These are phyloP conservation scores for Chelon labrosus DNA, from an alignment of 2,797 vertebrate genomes.

Conservation along the genomic window DNA sequence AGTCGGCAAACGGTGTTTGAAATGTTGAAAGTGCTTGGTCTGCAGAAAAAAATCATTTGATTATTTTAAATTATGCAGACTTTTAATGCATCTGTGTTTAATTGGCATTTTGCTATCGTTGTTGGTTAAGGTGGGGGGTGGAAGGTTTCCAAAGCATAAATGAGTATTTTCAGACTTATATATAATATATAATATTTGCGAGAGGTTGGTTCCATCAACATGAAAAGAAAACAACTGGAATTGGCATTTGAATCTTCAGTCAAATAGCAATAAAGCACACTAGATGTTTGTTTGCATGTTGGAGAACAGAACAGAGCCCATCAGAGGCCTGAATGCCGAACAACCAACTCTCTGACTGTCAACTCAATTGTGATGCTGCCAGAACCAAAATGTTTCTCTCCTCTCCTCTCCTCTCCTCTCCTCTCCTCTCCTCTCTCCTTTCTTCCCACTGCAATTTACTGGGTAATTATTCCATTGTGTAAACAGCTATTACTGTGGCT, in stretches of 20 bases:
- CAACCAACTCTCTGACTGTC: conserved; percentile 54
- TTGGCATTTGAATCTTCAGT: conserved; percentile 49
- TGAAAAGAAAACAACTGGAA: conserved; percentile 11
- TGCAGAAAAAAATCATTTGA: too few species aligned
- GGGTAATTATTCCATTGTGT: conserved; percentile 75
- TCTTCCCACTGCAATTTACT: conserved; percentile 49
- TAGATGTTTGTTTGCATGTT: conserved; percentile 47
- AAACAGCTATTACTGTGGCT: conserved; percentile 72
- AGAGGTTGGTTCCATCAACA: background rate
- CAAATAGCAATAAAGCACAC: conserved; percentile 48
- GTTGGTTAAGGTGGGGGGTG: too few species aligned
- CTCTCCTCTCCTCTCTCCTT: background rate
- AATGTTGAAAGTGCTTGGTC: too few species aligned
- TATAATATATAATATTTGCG: too few species aligned
- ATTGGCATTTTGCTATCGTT: too few species aligned
- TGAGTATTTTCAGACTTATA: too few species aligned
- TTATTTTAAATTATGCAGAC: too few species aligned
- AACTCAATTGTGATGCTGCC: conserved; percentile 41
- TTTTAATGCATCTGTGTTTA: too few species aligned
- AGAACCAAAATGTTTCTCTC: conserved; percentile 23
- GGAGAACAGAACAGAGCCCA: conserved; percentile 40
- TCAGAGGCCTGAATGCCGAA: conserved; percentile 57
- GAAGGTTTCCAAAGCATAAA: too few species aligned
- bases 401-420: background rate
- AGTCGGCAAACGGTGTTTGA: too few species aligned